phyloP scores from a whole-genome alignment of 2,888 invertebrate species.

The Torymus texanus region DNA sequence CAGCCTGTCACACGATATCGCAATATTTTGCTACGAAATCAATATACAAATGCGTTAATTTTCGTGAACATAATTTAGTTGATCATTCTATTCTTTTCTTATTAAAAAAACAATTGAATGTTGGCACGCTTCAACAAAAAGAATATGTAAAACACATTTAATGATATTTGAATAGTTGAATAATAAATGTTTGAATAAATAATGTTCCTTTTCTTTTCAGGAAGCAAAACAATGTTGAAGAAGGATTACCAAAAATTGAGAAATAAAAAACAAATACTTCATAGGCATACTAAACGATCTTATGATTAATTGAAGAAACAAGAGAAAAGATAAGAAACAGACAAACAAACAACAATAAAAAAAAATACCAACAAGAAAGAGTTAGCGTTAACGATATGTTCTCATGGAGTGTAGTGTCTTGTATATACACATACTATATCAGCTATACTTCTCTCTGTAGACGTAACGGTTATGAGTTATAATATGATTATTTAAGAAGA shows the following conservation, averaged over 20 bases:
- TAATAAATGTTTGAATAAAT: not conserved
- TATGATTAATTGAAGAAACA: constrained; percentile 61
- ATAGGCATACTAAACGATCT: constrained; percentile 61
- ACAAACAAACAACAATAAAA: constrained; percentile 63
- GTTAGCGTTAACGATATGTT: constrained; percentile 73
- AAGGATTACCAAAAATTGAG: constrained; percentile 50
- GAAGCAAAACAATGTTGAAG: constrained; percentile 39
- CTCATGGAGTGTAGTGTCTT: constrained; percentile 74
- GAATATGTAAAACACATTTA: not conserved
- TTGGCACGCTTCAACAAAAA: not conserved
- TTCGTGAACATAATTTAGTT: no score
- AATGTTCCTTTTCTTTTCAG: constrained; percentile 45
- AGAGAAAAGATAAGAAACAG: constrained; percentile 64
- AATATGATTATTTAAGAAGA: constrained; percentile 61
- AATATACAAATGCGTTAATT: no score
- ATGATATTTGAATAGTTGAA: not conserved
- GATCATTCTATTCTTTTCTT: no score
- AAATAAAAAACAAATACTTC: constrained; percentile 60
- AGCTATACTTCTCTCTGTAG: constrained; percentile 71
- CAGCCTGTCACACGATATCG: no score
- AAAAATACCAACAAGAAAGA: constrained; percentile 68
- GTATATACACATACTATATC: constrained; percentile 72
- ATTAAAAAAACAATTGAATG: not conserved
- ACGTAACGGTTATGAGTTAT: constrained; percentile 63
- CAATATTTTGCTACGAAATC: no score